A percentile compares a stretch with the other conserved stretches of the same genome.
Conservation (phyloP, 2,888 invertebrate species). For the Sphecodes monilicornis region DNA sequence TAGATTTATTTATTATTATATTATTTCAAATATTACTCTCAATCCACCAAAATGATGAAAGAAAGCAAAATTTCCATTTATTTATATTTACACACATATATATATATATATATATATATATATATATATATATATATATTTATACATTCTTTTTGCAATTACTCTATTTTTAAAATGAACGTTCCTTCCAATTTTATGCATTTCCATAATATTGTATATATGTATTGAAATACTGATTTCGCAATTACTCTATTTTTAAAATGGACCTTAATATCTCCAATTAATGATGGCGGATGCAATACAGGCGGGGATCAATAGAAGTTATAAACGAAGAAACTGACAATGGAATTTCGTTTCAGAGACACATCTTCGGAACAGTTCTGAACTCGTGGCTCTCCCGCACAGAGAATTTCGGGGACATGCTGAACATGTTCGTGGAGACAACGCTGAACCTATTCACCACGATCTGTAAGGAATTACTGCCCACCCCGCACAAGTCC, state of each 20-base stretch:
- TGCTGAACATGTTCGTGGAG: constrained; percentile 86
- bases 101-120: background rate
- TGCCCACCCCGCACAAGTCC: constrained; percentile 95
- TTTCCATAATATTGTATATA: too few relatives aligned
- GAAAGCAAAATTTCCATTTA: too few relatives aligned
- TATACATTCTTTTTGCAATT: background rate
- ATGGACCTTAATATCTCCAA: background rate
- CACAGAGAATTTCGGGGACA: constrained; percentile 67
- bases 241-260: background rate
- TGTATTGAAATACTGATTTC: too few relatives aligned
- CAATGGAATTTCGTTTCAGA: constrained; percentile 74
- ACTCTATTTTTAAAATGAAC: background rate
- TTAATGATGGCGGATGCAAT: background rate
- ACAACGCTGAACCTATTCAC: constrained; percentile 89
- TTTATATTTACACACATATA: too few relatives aligned
- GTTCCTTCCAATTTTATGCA: too few relatives aligned
- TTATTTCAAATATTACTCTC: too few relatives aligned
- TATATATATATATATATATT: background rate
- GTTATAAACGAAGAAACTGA: background rate
- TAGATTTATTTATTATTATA: too few relatives aligned
- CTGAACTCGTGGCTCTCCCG: constrained; percentile 88
- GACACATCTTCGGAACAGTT: constrained; percentile 89
- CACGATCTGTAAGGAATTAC: constrained; percentile 88
- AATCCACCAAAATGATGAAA: background rate
- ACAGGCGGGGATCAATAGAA: background rate